Percentiles rank a stretch among this genome's conserved stretches.
Evolutionary conservation across 2,797 vertebrate species (phyloP).

Genomic region (Rhincodon typus): DNA sequence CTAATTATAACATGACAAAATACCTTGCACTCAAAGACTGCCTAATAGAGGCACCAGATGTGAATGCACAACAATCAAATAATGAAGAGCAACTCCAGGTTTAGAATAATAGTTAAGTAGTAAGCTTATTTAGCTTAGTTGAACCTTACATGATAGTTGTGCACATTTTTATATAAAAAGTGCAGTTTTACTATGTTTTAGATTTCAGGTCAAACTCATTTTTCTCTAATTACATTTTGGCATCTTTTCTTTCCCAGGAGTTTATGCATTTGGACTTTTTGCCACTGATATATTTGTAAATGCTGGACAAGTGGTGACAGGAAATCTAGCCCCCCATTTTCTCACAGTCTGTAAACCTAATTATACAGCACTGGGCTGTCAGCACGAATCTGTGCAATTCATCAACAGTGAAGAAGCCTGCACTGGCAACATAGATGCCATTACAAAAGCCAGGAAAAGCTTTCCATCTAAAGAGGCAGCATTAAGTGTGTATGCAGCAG

Average conservation of each 20-base stretch:
- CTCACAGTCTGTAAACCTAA: constrained; percentile 95
- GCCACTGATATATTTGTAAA: constrained; percentile 98
- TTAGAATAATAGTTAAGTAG: neutral
- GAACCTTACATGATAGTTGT: neutral
- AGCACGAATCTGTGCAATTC: constrained; percentile 80
- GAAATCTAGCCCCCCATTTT: constrained; percentile 94
- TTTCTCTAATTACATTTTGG: neutral
- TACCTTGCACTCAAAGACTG: neutral
- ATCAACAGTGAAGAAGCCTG: constrained; percentile 89
- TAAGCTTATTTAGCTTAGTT: neutral
- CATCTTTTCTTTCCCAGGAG: constrained; percentile 59
- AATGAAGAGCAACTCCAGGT: neutral
- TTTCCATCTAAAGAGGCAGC: constrained; percentile 98
- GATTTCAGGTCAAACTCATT: constrained; percentile 17
- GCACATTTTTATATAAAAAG: neutral
- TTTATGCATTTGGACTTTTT: constrained; percentile 94
- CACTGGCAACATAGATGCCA: constrained; percentile 85
- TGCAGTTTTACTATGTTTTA: neutral
- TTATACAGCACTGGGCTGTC: constrained; percentile 90
- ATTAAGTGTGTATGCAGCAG: constrained; percentile 83
- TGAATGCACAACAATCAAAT: neutral
- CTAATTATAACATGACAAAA: neutral
- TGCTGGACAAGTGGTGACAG: constrained; percentile 94
- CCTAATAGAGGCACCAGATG: neutral
- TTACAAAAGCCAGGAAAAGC: constrained; percentile 84